Evolutionary conservation across 2,797 vertebrate genomes (phyloP), one percentile per base, ranked within the genome.

Genomic region (Epinephelus awoara): DNA sequence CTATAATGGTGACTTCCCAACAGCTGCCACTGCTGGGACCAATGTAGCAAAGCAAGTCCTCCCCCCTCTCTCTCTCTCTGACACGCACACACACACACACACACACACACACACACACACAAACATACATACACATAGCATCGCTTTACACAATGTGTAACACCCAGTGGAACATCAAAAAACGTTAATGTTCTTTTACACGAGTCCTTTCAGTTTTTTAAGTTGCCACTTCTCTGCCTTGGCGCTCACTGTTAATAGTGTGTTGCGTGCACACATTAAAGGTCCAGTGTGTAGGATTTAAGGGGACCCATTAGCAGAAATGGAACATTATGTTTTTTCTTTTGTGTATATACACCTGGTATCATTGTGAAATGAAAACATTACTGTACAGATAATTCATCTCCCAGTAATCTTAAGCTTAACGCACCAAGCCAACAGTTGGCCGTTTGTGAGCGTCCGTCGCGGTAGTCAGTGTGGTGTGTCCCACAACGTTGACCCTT

Each of bases 1-100:
- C 38, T 71, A 19, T 84, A 72, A 85, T 85, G 70, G 71, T 62
- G 59, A n/a, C 21, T 75, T 64, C 27, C 5, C 50, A 52, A 64
- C 51, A 72, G 40, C 72, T 59, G 49, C 34, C 25, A 40, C 72
- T 59, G 67, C 67, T 82, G 57, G 11, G 68, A 58, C 38, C 58
- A 55, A 3, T 76, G 70, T 58, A 62, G 67, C 66, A 59, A 40
- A 67, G 23, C 57, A 56, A 19, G 5, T 40, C 25, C 25, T 10
- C 11, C 15, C 50, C 25, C 18, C 3, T 8, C 29, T 34, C 54
- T 58, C 34, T 7, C 34, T 27, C 14, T 27, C 27, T 27, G 23
- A 27, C 65, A 40, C 66, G 17, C 40, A 25, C 44, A 42, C 44
- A 42, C 54, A 44, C 72, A 57, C 72, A 19, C 62, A 57, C 51